A percentile compares a stretch with the other conserved stretches of the same genome.
phyloP scores from a whole-genome alignment of 2,888 invertebrate genomes.

The Hirtodrosophila cameraria region DNA sequence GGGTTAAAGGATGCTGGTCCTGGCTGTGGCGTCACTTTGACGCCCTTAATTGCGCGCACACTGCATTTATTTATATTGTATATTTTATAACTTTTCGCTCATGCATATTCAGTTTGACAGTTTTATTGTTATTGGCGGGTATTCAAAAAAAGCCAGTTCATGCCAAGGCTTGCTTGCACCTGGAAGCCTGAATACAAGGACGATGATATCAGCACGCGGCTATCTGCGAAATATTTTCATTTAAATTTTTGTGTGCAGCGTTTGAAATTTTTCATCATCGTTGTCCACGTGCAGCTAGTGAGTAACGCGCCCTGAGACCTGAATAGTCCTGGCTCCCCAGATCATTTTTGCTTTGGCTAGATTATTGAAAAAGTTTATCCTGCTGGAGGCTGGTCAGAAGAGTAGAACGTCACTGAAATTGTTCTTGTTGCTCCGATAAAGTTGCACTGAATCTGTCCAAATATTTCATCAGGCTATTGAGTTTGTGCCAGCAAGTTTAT shows the following conservation, averaged over 20 bases:
- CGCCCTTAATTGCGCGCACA: slow-evolving; percentile 73
- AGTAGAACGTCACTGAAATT: slow-evolving; percentile 39
- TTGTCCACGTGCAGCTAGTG: slow-evolving; percentile 39
- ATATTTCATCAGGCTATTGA: slow-evolving; percentile 72
- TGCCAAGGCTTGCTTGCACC: slow-evolving; percentile 50
- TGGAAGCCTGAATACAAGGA: slow-evolving; percentile 32
- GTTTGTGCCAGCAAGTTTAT: slow-evolving; percentile 63
- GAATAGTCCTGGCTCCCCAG: slow-evolving; percentile 5
- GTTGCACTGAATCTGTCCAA: slow-evolving; percentile 67
- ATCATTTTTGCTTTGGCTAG: slow-evolving; percentile 65
- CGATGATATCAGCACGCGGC: slow-evolving; percentile 40
- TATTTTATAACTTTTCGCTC: slow-evolving; percentile 74
- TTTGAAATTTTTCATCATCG: slow-evolving; percentile 43
- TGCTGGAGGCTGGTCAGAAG: slow-evolving; percentile 25
- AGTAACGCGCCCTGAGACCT: too few relatives aligned
- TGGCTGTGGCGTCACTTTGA: slow-evolving; percentile 43
- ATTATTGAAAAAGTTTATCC: slow-evolving; percentile 75
- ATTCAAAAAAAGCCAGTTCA: slow-evolving; percentile 54
- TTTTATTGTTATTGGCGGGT: slow-evolving; percentile 75
- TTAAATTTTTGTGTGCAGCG: slow-evolving; percentile 63
- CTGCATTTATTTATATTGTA: slow-evolving; percentile 77
- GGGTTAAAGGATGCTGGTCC: not conserved
- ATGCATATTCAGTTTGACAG: slow-evolving; percentile 74
- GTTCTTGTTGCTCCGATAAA: slow-evolving; percentile 60
- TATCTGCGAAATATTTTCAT: slow-evolving; percentile 69